A percentile compares a stretch with the other conserved stretches of the same genome.
phyloP scores from a whole-genome alignment of 2,888 invertebrate species.

The Tetheella fluctuosa region DNA sequence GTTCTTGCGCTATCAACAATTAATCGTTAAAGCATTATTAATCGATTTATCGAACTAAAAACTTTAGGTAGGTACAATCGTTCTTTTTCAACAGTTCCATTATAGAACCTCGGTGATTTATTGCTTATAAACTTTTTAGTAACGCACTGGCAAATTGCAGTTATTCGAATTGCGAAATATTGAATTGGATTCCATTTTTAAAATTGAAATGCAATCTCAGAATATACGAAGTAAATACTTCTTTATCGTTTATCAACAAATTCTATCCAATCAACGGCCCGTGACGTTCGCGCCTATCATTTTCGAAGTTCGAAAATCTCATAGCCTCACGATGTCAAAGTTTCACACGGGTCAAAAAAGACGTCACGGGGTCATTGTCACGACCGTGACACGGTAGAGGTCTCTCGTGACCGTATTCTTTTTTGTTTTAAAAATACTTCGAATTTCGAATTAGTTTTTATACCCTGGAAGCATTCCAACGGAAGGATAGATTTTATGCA shows the following conservation, averaged over 20 bases:
- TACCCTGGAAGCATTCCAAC: too few species aligned
- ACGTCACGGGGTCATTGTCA: constrained; percentile 59
- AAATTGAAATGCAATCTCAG: constrained; percentile 40
- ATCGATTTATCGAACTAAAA: constrained; percentile 4
- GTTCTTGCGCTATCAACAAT: constrained; percentile 3
- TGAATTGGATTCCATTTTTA: constrained; percentile 38
- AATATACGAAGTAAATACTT: too few species aligned
- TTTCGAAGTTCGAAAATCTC: constrained; percentile 53
- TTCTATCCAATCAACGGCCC: constrained; percentile 60
- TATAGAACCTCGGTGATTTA: neutral
- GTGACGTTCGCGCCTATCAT: constrained; percentile 54
- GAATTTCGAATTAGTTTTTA: constrained; percentile 2
- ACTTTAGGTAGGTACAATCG: constrained; percentile 8
- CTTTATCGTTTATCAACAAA: constrained; percentile 35
- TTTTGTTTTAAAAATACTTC: constrained; percentile 18
- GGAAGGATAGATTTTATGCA: too few species aligned
- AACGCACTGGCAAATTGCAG: constrained; percentile 5
- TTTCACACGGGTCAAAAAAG: constrained; percentile 71
- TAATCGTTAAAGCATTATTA: constrained; percentile 9
- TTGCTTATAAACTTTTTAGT: constrained; percentile 5
- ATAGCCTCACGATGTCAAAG: constrained; percentile 70
- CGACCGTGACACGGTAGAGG: constrained; percentile 40
- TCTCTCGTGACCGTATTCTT: constrained; percentile 23
- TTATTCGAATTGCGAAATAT: constrained; percentile 2
- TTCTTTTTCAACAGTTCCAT: constrained; percentile 8